Base-by-base conservation (phyloP, 1,140 invertebrate species). In the Drosophila repleta region DNA sequence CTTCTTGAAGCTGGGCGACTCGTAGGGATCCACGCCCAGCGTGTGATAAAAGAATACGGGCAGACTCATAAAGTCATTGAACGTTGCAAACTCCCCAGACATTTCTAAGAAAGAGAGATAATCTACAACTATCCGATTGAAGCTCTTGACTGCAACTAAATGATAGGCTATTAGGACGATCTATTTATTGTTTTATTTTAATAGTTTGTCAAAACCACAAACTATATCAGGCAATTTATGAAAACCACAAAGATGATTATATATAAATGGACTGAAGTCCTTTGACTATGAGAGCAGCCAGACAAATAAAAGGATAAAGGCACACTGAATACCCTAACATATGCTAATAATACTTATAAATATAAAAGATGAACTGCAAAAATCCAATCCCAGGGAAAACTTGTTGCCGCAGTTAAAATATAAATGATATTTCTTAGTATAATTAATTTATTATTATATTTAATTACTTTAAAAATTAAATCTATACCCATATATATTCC, bases 21-120 rank as follows among this genome's bases (percentile, higher is more conserved):
- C 56, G n/a, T 62, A 75, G 6, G 62, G 68, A 43, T 75, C 62
- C 26, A 75, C 56, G 17, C 73, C 73, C 17, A 75, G 35, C 0
- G 48, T 56, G 26, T 62, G 53, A 24, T 75, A 72, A 8, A 75
- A 75, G 13, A 75, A 66, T 18, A 72, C 11, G 0, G 73, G 61
- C 32, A 75, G 17, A 61, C 61, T 64, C 73, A 75, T 75, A 46
- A 75, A 75, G 45, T 75, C 73, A 48, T 72, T 49, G 29, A 66
- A 60, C 5, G 43, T 74, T 0, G 41, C 65, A 43, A 56, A 68
- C 0, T 17, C 13, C 20, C 49, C 20, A 4, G 32, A 4, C 51
- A 46, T 48, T 26, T 29, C 29, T 4, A 26, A 4, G n/a, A n/a
- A n/a, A n/a, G n/a, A n/a, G n/a, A n/a, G 6, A 3, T 51, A 43